These are phyloP conservation scores for Connochaetes taurinus DNA, from an alignment of 2,113 vertebrate genomes.

Conservation along the genomic window DNA sequence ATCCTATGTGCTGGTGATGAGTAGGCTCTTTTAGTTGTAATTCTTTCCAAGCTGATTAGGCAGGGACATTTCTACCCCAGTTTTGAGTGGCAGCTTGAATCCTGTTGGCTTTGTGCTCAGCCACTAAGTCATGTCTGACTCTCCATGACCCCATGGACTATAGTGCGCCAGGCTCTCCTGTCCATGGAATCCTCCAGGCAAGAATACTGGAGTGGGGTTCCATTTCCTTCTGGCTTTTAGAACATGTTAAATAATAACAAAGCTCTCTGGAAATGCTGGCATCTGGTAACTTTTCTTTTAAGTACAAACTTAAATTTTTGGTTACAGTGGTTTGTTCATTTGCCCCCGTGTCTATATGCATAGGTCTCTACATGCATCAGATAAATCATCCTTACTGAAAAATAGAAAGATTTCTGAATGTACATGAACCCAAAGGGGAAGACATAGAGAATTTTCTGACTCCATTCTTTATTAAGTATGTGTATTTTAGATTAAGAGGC, in stretches of 20 bases:
- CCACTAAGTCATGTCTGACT: background rate
- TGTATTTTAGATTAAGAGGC: constrained; percentile 29
- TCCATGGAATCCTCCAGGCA: background rate
- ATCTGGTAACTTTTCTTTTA: background rate
- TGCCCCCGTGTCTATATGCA: background rate
- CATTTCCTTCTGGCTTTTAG: background rate
- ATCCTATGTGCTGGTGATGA: background rate
- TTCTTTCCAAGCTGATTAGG: background rate
- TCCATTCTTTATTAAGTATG: background rate
- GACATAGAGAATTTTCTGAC: background rate
- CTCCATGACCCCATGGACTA: background rate
- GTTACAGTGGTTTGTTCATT: background rate
- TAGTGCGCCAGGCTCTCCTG: background rate
- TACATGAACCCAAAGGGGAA: background rate
- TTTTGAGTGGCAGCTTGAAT: background rate
- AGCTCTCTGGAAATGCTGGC: background rate
- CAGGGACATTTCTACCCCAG: background rate
- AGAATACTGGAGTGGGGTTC: background rate
- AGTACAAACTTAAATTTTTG: background rate
- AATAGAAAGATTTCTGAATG: background rate
- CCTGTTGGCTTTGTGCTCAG: background rate
- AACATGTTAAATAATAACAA: background rate
- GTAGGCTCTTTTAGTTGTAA: background rate
- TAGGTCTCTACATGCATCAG: background rate
- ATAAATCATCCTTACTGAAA: background rate